Percentiles rank a stretch among this genome's conserved stretches.
Conservation (phyloP, 2,888 invertebrate genomes). For the Neuroscelio doddi region DNA sequence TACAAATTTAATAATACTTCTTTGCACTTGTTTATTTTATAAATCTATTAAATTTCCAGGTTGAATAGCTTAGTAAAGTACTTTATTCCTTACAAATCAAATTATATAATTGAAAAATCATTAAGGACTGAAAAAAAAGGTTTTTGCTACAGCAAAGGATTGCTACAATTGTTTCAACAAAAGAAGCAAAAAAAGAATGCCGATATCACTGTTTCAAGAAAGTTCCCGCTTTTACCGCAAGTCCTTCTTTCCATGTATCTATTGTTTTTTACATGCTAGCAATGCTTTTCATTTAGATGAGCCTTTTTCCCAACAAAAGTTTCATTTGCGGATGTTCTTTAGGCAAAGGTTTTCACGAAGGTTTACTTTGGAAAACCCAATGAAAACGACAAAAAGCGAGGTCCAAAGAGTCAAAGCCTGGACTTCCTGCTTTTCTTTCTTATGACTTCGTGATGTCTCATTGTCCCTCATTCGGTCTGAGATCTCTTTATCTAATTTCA, state of each 20-base stretch:
- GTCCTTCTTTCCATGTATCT: background rate
- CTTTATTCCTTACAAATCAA: too few relatives aligned
- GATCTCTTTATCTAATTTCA: constrained; percentile 58
- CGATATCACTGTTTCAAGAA: background rate
- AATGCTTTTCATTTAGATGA: constrained; percentile 10
- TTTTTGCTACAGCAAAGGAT: too few relatives aligned
- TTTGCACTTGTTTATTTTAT: too few relatives aligned
- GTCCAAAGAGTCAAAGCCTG: constrained; percentile 27
- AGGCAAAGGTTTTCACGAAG: constrained; percentile 33
- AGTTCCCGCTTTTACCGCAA: background rate
- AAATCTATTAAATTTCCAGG: too few relatives aligned
- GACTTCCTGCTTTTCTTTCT: background rate
- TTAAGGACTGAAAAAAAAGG: too few relatives aligned
- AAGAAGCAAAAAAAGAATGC: too few relatives aligned
- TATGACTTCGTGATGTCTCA: constrained; percentile 20
- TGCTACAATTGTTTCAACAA: too few relatives aligned
- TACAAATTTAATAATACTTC: too few relatives aligned
- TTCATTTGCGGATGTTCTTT: constrained; percentile 25
- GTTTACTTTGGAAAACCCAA: constrained; percentile 31
- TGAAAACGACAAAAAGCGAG: constrained; percentile 28
- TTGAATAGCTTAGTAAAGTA: too few relatives aligned
- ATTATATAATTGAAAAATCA: too few relatives aligned
- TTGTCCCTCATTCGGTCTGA: constrained; percentile 32
- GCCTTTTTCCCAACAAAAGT: constrained; percentile 28
- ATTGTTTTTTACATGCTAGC: background rate